phyloP scores from a whole-genome alignment of 2,113 vertebrate genomes.

The Mesoclemmys tuberculata region DNA sequence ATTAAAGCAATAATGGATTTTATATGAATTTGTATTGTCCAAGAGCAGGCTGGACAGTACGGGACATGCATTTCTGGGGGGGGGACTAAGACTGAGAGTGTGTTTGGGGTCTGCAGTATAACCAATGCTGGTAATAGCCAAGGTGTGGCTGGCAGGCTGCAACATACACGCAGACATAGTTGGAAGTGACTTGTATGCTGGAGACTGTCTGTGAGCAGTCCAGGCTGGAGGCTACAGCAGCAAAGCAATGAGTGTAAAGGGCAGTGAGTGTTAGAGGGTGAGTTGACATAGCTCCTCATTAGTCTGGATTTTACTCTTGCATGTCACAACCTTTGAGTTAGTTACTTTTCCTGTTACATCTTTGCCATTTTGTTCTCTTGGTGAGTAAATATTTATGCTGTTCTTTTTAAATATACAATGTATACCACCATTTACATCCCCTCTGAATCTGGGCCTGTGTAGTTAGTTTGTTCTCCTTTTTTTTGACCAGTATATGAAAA shows the following conservation, averaged over 20 bases:
- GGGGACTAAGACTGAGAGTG: not conserved
- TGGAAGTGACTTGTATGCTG: not conserved
- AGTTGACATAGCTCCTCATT: not conserved
- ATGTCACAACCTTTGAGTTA: not conserved
- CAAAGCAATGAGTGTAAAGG: not conserved
- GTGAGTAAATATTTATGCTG: not conserved
- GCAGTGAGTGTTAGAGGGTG: not conserved
- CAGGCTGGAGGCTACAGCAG: not conserved
- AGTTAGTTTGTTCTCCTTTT: not conserved
- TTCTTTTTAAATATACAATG: not conserved
- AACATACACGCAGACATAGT: not conserved
- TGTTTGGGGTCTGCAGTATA: not conserved
- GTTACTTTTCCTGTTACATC: not conserved
- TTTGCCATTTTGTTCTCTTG: not conserved
- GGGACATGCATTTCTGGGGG: not conserved
- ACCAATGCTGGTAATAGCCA: not conserved
- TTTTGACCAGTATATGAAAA: not conserved
- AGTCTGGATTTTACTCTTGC: not conserved
- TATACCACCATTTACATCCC: not conserved
- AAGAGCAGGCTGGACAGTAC: not conserved
- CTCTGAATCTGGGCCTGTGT: not conserved
- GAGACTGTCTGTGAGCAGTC: not conserved
- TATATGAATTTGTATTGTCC: not conserved
- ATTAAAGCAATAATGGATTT: not conserved
- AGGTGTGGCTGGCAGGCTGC: not conserved